Evolutionary conservation across 37 sponge, comb jelly and placozoan species (phyloP), one percentile per base, ranked within the genome.

Genomic region (Ianthella basta): DNA sequence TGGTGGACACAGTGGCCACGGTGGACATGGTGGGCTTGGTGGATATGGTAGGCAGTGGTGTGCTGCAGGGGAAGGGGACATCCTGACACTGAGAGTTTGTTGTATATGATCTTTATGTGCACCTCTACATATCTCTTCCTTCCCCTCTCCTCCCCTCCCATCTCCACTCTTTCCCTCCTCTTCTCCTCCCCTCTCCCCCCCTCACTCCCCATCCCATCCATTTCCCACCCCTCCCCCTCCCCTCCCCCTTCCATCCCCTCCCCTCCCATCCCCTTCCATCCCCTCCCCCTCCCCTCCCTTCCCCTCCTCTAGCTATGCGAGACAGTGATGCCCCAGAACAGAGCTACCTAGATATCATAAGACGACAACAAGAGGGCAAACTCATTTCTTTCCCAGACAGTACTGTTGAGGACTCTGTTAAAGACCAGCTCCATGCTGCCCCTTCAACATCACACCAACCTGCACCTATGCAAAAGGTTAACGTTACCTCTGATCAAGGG

Each of bases 131-230:
- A 30, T 8, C 66, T 30, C 8, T 64, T 10, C 10, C 5, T 64
- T 2, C 66, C 32, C 81, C 65, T 60, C 66, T 79, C 60, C 79
- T 75, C 37, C 65, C 79, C 79, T 27, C 60, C 33, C 16, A 10
- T 33, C 65, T 61, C 36, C 55, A 10, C 27, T 0, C 16, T 64
- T 35, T 60, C 3, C 60, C 44, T 13, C 54, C 75, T 40, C 55
- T 86, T 23, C 72, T 34, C 23, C 34, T 12, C 72, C 36, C 0
- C 8, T 8, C 36, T 23, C 5, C 72, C 38, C 4, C 70, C 30
- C 34, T 32, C 38, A 29, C 38, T 79, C 4, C 15, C 27, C 56
- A 0, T 12, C 29, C 10, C 29, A 30, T 10, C 66, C 30, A 12
- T 8, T 8, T 5, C 30, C 10, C 66, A 3, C 8, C 66, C 29